Conservation (phyloP, 2,113 vertebrate species). For the Gambusia holbrooki region DNA sequence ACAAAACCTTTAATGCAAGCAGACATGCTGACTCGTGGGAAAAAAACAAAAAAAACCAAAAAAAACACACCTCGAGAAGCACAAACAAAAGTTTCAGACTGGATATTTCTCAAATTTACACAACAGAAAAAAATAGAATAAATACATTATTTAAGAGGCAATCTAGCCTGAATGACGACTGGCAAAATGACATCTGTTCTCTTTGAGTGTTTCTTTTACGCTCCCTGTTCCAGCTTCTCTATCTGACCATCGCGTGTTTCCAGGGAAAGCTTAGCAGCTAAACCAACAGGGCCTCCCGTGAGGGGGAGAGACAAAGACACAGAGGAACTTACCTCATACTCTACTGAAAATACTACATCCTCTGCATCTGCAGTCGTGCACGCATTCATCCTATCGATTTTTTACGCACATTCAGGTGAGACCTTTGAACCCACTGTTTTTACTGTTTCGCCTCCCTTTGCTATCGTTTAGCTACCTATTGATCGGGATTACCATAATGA, state of each 20-base stretch:
- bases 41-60: background rate
- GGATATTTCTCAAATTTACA: background rate
- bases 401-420: conserved; percentile 38
- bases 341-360: conserved; percentile 44
- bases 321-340: conserved; percentile 79
- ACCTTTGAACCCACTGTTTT: background rate
- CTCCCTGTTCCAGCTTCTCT: conserved; percentile 68
- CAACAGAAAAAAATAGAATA: background rate
- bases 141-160: background rate
- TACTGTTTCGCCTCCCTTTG: background rate
- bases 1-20: conserved; percentile 53
- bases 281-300: conserved; percentile 78
- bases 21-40: conserved; percentile 55
- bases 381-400: conserved; percentile 25
- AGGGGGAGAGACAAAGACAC: conserved; percentile 75
- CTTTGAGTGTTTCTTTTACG: conserved; percentile 35
- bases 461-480: conserved; percentile 14
- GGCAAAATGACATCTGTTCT: background rate
- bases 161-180: background rate
- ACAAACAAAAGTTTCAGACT: conserved; percentile 29
- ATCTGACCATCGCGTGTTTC: conserved; percentile 76
- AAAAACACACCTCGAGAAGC: background rate
- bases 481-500: conserved; percentile 17
- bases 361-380: conserved; percentile 30
- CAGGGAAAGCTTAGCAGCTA: conserved; percentile 77